These are phyloP conservation scores for Mythimna loreyi DNA, from an alignment of 2,888 invertebrate species.

Conservation along the genomic window DNA sequence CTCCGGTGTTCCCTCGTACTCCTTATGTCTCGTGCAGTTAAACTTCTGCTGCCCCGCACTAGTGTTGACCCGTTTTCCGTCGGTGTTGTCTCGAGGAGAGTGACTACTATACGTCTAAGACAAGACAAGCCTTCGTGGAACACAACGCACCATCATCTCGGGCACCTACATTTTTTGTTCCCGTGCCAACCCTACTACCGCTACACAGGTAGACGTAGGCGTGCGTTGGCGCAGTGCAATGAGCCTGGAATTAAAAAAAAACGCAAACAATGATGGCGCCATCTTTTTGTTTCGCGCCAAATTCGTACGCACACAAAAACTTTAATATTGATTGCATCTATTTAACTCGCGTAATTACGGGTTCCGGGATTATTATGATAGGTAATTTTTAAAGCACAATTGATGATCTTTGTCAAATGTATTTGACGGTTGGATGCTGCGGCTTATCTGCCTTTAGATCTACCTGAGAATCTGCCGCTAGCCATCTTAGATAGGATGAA, in stretches of 20 bases:
- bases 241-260: conserved; percentile 62
- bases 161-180: not conserved
- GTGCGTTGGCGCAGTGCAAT: conserved; percentile 66
- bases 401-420: not conserved
- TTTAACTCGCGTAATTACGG: conserved; percentile 31
- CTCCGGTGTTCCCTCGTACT: too few species aligned
- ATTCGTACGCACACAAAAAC: conserved; percentile 46
- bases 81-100: too few species aligned
- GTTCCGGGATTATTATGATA: conserved; percentile 6
- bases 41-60: too few species aligned
- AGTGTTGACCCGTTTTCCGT: too few species aligned
- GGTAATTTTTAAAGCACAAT: conserved; percentile 3
- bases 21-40: too few species aligned
- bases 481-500: not conserved
- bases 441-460: not conserved
- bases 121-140: too few species aligned
- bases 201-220: conserved; percentile 60
- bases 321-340: conserved; percentile 46
- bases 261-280: conserved; percentile 69
- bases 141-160: too few species aligned
- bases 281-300: conserved; percentile 59
- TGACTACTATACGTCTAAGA: too few species aligned
- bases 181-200: conserved; percentile 50
- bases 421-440: not conserved
- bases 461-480: not conserved